Evolutionary conservation across 92 coral and sea anemone species (phyloP).

Genomic region (Actinostola sp.): DNA sequence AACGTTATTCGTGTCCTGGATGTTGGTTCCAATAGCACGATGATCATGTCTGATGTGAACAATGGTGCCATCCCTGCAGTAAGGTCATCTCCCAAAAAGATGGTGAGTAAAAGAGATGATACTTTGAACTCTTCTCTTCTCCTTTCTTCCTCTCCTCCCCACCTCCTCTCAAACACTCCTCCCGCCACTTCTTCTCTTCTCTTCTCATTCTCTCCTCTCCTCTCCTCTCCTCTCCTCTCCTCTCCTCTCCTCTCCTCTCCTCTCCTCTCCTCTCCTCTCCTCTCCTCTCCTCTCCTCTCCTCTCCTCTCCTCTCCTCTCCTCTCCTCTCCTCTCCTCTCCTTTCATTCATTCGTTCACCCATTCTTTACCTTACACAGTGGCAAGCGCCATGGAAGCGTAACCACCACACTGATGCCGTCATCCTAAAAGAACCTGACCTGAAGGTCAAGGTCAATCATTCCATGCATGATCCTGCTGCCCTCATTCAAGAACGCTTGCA

Average conservation of each 20-base stretch:
- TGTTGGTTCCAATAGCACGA: not conserved
- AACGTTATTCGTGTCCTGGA: not conserved
- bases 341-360: not conserved
- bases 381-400: slow-evolving; percentile 84
- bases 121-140: not conserved
- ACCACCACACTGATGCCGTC: slow-evolving; percentile 44
- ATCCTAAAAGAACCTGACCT: slow-evolving; percentile 48
- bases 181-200: not conserved
- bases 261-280: not conserved
- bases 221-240: not conserved
- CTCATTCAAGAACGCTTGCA: slow-evolving; percentile 68
- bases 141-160: not conserved
- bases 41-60: not conserved
- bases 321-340: not conserved
- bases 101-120: not conserved
- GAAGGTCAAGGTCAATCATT: slow-evolving; percentile 30
- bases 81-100: slow-evolving; percentile 1
- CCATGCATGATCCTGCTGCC: slow-evolving; percentile 78
- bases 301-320: not conserved
- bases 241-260: not conserved
- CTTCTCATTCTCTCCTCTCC: not conserved
- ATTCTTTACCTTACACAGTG: slow-evolving; percentile 37
- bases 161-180: not conserved
- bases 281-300: not conserved
- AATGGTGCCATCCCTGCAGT: not conserved